Conservation (phyloP, 1,140 invertebrate genomes). For the Telenomus remus region DNA sequence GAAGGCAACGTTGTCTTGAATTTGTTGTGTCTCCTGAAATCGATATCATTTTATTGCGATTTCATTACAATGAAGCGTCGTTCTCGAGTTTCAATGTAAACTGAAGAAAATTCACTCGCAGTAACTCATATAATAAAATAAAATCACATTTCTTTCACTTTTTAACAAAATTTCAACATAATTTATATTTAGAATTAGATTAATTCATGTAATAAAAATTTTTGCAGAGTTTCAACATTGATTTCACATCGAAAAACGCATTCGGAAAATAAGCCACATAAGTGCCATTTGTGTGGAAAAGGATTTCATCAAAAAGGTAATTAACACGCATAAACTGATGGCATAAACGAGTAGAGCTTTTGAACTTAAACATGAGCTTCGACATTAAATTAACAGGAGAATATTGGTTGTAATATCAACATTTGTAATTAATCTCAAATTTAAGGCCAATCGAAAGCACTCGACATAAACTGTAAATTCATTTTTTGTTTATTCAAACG, state of each 20-base stretch:
- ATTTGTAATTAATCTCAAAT: conserved; percentile 14
- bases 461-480: background rate
- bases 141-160: no score
- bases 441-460: background rate
- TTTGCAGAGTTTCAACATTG: conserved; percentile 80
- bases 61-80: background rate
- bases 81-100: background rate
- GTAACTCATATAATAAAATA: no score
- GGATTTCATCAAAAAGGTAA: conserved; percentile 87
- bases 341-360: conserved; percentile 31
- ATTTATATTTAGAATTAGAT: no score
- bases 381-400: conserved; percentile 22
- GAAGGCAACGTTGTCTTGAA: conserved; percentile 2
- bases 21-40: conserved; percentile 7
- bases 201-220: background rate
- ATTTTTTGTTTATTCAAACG: background rate
- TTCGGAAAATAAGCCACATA: conserved; percentile 82
- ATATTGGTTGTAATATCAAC: conserved; percentile 46
- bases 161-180: no score
- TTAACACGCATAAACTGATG: conserved; percentile 51
- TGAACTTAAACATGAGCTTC: conserved; percentile 44
- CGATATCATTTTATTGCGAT: background rate
- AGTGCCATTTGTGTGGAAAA: conserved; percentile 83
- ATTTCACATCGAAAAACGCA: conserved; percentile 86
- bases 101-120: background rate